Percentiles rank a stretch among this genome's conserved stretches.
phyloP scores from a whole-genome alignment of 35 echinoderm and acorn worm genomes.

The Amphiura filiformis region DNA sequence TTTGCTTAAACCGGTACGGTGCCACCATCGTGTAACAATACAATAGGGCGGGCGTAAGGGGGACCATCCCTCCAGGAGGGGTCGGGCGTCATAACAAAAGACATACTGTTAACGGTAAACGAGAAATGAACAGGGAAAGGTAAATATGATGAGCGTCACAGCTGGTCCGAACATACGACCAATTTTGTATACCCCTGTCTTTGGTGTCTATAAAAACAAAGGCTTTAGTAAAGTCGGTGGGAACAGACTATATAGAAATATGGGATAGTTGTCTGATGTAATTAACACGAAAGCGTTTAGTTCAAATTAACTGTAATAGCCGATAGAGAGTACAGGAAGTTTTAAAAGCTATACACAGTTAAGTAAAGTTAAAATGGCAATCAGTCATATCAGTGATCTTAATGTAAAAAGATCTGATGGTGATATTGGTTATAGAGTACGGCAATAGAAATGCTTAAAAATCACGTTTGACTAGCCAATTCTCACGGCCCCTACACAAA shows the following conservation, averaged over 20 bases:
- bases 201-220: neutral
- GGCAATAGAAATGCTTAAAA: neutral
- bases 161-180: neutral
- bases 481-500: neutral
- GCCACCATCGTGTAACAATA: neutral
- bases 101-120: neutral
- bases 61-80: neutral
- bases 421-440: neutral
- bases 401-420: neutral
- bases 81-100: neutral
- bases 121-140: neutral
- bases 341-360: neutral
- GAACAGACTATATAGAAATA: neutral
- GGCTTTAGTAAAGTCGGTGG: neutral
- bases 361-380: neutral
- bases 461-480: neutral
- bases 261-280: neutral
- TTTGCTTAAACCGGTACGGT: neutral
- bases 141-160: slow-evolving; percentile 1
- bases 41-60: neutral
- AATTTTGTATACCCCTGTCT: neutral
- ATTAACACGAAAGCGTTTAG: neutral
- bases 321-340: neutral
- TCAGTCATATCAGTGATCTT: neutral
- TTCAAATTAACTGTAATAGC: neutral